Conservation (phyloP, 2,797 vertebrate species). For the Psittacula echo region DNA sequence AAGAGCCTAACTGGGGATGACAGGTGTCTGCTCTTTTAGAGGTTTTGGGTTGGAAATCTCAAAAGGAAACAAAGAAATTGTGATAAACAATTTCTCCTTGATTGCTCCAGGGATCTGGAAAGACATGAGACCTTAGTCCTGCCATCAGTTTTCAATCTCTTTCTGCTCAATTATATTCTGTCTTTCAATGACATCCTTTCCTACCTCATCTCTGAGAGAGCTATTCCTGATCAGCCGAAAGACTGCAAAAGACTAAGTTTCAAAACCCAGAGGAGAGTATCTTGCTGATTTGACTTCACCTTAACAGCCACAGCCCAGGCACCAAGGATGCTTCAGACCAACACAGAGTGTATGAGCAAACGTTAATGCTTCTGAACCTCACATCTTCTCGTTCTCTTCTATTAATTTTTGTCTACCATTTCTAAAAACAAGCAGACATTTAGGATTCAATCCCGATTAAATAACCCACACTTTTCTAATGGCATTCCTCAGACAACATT, state of each 20-base stretch:
- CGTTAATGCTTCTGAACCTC: background rate
- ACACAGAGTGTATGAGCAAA: background rate
- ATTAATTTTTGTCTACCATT: conserved; percentile 1
- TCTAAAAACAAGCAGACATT: conserved; percentile 14
- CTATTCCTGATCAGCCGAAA: background rate
- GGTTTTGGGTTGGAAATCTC: background rate
- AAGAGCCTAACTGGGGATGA: background rate
- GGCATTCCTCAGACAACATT: conserved; percentile 32
- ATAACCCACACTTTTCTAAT: conserved; percentile 28
- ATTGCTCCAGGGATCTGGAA: conserved; percentile 23
- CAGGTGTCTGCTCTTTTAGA: conserved; percentile 8
- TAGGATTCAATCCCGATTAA: background rate
- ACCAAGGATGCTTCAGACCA: background rate
- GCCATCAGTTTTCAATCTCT: conserved; percentile 7
- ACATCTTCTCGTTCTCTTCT: background rate
- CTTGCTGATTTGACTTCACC: background rate
- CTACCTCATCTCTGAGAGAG: background rate
- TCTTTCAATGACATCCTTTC: conserved; percentile 9
- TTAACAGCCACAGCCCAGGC: background rate
- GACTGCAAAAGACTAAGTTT: conserved; percentile 17
- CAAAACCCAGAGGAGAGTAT: background rate
- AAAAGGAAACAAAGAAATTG: conserved; percentile 22
- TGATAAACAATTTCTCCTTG: conserved; percentile 18
- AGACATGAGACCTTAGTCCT: background rate
- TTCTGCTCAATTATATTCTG: conserved; percentile 31